Base-by-base conservation (phyloP, 2,888 invertebrate genomes). In the Creontiades dilutus region DNA sequence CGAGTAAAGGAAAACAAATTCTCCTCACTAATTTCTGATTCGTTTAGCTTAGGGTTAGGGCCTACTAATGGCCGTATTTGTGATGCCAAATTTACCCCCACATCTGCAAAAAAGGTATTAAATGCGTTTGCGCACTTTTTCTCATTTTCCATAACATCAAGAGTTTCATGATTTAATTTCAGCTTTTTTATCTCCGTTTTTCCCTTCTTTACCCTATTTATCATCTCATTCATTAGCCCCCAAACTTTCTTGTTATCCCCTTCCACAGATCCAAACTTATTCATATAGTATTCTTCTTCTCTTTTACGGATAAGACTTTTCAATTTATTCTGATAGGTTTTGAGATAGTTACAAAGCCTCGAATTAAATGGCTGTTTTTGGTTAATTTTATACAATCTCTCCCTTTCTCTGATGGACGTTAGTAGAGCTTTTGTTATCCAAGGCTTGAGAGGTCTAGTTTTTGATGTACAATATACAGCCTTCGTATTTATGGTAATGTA, bases 241-340 rank as follows among this genome's bases (percentile, higher is more conserved):
- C 75, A 75, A 7, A 3, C 11, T 75, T 75, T 75, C 11, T 11
- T 27, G 75, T 19, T 75, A 13, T 75, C 75, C 19, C 28, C 75
- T 75, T 7, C 75, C 11, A 75, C 75, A 75, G 4, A 4, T 4
- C 7, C 76, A 28, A 76, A 37, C 46, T 37, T 80, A 80, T 5
- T 37, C 37, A 37, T 80, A 80, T 80, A 80, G 46, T 80, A 80
- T 37, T 80, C 37, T 37, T 80, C 80, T 16, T 80, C 80, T 11
- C 80, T 80, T 16, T 48, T 48, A 48, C 81, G 47, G 47, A 81
- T 81, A 47, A 81, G 13, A 19, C 9, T 48, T 81, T 81, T 81
- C 19, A 81, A 81, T 46, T 81, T 81, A 13, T 81, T 81, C 46
- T 81, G 81, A 81, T 81, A 81, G 47, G 47, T 81, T 47, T 81